A percentile compares a stretch with the other conserved stretches of the same genome.
These are phyloP conservation scores for Ptychoptera contaminata DNA, from an alignment of 2,888 invertebrate genomes.

Conservation along the genomic window DNA sequence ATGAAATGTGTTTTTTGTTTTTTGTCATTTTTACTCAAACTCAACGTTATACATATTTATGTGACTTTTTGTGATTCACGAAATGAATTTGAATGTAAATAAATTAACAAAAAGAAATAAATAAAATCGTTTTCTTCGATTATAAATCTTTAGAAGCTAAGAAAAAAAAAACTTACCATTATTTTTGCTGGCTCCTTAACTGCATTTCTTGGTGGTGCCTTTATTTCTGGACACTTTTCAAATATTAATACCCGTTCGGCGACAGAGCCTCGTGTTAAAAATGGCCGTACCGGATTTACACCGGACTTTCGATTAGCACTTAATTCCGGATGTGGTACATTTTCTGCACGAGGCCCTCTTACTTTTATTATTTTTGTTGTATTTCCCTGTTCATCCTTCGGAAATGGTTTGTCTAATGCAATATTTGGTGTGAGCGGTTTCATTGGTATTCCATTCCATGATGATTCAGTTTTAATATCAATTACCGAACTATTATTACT, in stretches of 20 bases:
- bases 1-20: too few relatives aligned
- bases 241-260: conserved; percentile 82
- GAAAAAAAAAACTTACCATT: conserved; percentile 31
- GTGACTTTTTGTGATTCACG: too few relatives aligned
- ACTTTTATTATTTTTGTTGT: conserved; percentile 16
- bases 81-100: too few relatives aligned
- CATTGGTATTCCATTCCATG: conserved; percentile 5
- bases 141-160: too few relatives aligned
- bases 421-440: conserved; percentile 1
- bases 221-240: conserved; percentile 71
- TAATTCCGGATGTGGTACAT: conserved; percentile 49
- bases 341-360: conserved; percentile 25
- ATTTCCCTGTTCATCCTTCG: conserved; percentile 7
- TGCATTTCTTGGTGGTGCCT: conserved; percentile 23
- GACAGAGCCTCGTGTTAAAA: conserved; percentile 76
- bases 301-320: conserved; percentile 15
- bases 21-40: too few relatives aligned
- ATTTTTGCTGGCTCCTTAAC: conserved; percentile 23
- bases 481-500: conserved; percentile 9
- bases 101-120: too few relatives aligned
- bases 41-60: too few relatives aligned
- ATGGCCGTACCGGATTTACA: conserved; percentile 59
- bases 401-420: conserved; percentile 1
- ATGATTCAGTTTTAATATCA: conserved; percentile 6
- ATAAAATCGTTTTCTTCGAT: too few relatives aligned